A percentile compares a stretch with the other conserved stretches of the same genome.
phyloP scores from a whole-genome alignment of 2,888 invertebrate genomes.

The Philopedon plagiatum region DNA sequence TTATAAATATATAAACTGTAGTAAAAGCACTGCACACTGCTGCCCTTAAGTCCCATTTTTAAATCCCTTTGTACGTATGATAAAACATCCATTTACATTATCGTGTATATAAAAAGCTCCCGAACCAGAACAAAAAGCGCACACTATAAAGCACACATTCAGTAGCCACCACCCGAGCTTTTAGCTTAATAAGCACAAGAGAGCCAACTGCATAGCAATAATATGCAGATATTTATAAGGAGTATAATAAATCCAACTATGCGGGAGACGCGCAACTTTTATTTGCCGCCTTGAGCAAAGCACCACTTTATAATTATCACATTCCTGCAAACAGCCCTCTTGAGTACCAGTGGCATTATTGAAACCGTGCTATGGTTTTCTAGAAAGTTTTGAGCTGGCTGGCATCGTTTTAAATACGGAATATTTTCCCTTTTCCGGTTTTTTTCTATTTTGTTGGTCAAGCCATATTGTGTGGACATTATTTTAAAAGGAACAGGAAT shows the following conservation, averaged over 20 bases:
- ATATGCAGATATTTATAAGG: conserved; percentile 37
- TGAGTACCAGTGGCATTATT: conserved; percentile 23
- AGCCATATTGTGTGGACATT: too few relatives aligned
- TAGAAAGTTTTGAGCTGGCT: background rate
- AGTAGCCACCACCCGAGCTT: background rate
- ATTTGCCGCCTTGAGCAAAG: conserved; percentile 23
- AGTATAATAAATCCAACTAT: conserved; percentile 32
- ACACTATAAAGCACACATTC: background rate
- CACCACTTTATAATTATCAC: conserved; percentile 40
- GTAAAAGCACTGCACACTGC: too few relatives aligned
- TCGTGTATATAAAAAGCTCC: background rate
- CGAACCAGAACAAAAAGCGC: background rate
- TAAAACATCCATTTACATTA: too few relatives aligned
- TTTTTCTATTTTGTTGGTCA: too few relatives aligned
- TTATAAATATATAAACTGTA: too few relatives aligned
- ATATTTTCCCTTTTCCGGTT: too few relatives aligned
- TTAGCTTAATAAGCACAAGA: conserved; percentile 6
- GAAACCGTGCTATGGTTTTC: conserved; percentile 1
- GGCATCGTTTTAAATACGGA: background rate
- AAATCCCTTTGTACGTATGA: too few relatives aligned
- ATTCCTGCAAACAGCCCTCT: conserved; percentile 34
- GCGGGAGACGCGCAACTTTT: conserved; percentile 30
- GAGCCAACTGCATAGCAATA: conserved; percentile 27
- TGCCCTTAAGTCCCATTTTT: too few relatives aligned
- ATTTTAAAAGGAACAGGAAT: too few relatives aligned